Percentiles rank a stretch among this genome's conserved stretches.
Conservation (phyloP, 2,888 invertebrate genomes). For the Papilio demoleus region DNA sequence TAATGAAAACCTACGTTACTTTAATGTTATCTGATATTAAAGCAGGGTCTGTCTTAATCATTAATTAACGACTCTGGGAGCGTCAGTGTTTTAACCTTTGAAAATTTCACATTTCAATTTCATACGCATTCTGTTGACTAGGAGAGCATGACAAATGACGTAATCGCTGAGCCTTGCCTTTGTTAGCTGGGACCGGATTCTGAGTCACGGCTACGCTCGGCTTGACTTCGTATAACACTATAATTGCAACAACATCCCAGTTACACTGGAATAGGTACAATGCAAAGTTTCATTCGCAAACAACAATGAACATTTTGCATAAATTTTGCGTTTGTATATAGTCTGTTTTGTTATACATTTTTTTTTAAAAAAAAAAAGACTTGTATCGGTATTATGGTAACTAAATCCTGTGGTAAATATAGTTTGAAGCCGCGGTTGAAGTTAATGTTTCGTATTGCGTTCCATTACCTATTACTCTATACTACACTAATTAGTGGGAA, state of each 20-base stretch:
- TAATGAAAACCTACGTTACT: too few relatives aligned
- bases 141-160: slow-evolving; percentile 35
- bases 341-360: too few relatives aligned
- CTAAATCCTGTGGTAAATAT: too few relatives aligned
- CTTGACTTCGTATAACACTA: slow-evolving; percentile 27
- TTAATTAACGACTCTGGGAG: neutral
- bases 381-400: too few relatives aligned
- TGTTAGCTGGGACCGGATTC: slow-evolving; percentile 37
- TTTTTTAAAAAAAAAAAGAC: too few relatives aligned
- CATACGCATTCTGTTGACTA: slow-evolving; percentile 7
- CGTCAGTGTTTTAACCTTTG: neutral
- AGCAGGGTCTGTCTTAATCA: neutral
- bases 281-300: slow-evolving; percentile 9
- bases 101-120: neutral
- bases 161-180: slow-evolving; percentile 24
- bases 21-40: too few relatives aligned
- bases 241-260: slow-evolving; percentile 3
- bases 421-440: too few relatives aligned
- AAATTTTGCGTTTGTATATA: too few relatives aligned
- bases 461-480: too few relatives aligned
- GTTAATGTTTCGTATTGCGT: too few relatives aligned
- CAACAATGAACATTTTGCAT: too few relatives aligned
- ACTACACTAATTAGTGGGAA: too few relatives aligned
- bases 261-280: slow-evolving; percentile 7
- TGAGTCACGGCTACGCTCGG: slow-evolving; percentile 33